A percentile compares a stretch with the other conserved stretches of the same genome.
phyloP scores from a whole-genome alignment of 2,797 vertebrate genomes.

The Adrianichthys oophorus region DNA sequence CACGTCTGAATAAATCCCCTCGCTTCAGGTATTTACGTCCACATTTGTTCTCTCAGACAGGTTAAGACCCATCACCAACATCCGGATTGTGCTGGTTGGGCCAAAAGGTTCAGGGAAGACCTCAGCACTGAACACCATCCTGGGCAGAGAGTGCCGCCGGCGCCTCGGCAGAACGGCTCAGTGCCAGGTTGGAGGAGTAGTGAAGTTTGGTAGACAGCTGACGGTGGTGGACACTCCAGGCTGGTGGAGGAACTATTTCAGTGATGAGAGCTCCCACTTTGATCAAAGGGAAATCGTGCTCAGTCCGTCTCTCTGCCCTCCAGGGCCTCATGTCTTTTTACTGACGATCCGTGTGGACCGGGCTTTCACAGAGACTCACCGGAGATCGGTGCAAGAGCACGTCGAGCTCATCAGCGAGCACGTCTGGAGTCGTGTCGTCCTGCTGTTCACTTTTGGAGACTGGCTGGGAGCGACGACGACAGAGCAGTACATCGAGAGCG shows the following conservation, averaged over 20 bases:
- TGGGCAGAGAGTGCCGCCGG: conserved; percentile 25
- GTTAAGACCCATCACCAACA: conserved; percentile 29
- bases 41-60: conserved; percentile 36
- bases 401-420: conserved; percentile 50
- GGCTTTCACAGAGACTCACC: conserved; percentile 67
- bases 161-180: conserved; percentile 36
- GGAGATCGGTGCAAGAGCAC: conserved; percentile 60
- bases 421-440: conserved; percentile 58
- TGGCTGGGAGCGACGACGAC: conserved; percentile 60
- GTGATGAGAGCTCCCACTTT: conserved; percentile 51
- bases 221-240: conserved; percentile 72
- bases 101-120: conserved; percentile 72
- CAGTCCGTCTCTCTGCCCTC: conserved; percentile 65
- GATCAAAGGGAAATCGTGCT: conserved; percentile 63
- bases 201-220: conserved; percentile 58
- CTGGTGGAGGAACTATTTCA: conserved; percentile 74
- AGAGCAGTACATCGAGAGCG: conserved; percentile 70
- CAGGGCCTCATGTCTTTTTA: conserved; percentile 78
- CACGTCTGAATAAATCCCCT: background rate
- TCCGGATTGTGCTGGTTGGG: conserved; percentile 66
- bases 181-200: conserved; percentile 16
- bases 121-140: conserved; percentile 58
- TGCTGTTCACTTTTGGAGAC: conserved; percentile 73
- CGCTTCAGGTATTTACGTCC: too few species aligned
- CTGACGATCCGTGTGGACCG: conserved; percentile 74